phyloP scores from a whole-genome alignment of 2,888 invertebrate genomes.

The Chrysomela aeneicollis region DNA sequence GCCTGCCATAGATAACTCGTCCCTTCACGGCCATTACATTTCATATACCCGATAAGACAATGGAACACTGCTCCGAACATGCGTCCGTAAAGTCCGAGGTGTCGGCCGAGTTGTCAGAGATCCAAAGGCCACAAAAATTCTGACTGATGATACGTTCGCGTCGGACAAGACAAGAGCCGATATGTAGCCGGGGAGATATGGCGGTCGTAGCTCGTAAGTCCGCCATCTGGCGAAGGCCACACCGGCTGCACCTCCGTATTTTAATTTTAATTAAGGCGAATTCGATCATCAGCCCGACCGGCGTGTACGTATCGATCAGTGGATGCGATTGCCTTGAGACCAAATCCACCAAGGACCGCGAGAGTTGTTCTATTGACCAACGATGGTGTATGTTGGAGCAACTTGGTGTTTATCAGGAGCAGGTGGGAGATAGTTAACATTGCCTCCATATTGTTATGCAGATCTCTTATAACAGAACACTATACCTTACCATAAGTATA shows the following conservation, averaged over 20 bases:
- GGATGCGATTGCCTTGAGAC: conserved; percentile 58
- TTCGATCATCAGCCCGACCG: conserved; percentile 56
- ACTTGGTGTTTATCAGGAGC: neutral
- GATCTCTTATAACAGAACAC: too few relatives aligned
- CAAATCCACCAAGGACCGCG: conserved; percentile 53
- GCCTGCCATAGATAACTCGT: neutral
- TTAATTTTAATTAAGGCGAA: conserved; percentile 61
- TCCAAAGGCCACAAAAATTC: conserved; percentile 35
- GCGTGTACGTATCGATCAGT: conserved; percentile 56
- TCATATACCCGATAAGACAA: conserved; percentile 21
- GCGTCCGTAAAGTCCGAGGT: conserved; percentile 32
- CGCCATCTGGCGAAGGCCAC: conserved; percentile 4
- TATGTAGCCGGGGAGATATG: conserved; percentile 49
- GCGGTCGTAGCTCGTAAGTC: conserved; percentile 48
- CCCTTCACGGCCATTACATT: neutral
- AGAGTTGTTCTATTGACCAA: conserved; percentile 4
- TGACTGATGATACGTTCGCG: conserved; percentile 42
- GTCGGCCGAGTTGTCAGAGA: conserved; percentile 29
- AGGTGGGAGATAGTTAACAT: neutral
- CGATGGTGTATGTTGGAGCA: neutral
- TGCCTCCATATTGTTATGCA: neutral
- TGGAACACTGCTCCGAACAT: conserved; percentile 21
- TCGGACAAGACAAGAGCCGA: conserved; percentile 46
- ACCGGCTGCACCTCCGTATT: conserved; percentile 52
- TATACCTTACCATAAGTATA: too few relatives aligned